These are phyloP conservation scores for Cerastis rubricosa DNA, from an alignment of 2,888 invertebrate species.

Conservation along the genomic window DNA sequence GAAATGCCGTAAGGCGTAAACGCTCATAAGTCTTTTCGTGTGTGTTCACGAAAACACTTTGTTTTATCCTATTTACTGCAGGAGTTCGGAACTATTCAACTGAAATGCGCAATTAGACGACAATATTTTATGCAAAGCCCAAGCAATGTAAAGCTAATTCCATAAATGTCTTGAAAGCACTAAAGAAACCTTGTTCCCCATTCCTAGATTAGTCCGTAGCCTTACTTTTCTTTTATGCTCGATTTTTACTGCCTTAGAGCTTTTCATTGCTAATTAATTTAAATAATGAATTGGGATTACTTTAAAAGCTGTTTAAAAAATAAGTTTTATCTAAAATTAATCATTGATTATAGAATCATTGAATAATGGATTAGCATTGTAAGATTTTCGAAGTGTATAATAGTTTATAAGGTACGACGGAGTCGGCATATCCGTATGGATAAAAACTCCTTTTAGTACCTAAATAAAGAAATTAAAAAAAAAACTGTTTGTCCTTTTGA, in stretches of 20 bases:
- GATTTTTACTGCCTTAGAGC: conserved; percentile 23
- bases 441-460: too few relatives aligned
- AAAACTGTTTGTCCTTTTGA: too few relatives aligned
- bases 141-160: conserved; percentile 10
- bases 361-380: too few relatives aligned
- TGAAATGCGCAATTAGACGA: background rate
- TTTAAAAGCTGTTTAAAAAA: background rate
- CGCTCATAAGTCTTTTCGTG: too few relatives aligned
- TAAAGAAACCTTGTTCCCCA: conserved; percentile 8
- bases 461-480: too few relatives aligned
- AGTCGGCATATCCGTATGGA: too few relatives aligned
- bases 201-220: conserved; percentile 19
- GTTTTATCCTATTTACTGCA: background rate
- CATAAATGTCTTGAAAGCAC: conserved; percentile 30
- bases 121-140: conserved; percentile 30
- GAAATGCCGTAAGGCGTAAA: too few relatives aligned
- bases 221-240: conserved; percentile 26
- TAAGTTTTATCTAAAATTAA: background rate
- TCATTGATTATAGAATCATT: too few relatives aligned
- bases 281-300: conserved; percentile 31
- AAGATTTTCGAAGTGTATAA: too few relatives aligned
- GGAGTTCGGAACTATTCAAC: background rate
- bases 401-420: too few relatives aligned
- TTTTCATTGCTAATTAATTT: conserved; percentile 31
- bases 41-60: background rate